phyloP scores from a whole-genome alignment of 2,797 vertebrate genomes.

The Gallinago nigripennis region DNA sequence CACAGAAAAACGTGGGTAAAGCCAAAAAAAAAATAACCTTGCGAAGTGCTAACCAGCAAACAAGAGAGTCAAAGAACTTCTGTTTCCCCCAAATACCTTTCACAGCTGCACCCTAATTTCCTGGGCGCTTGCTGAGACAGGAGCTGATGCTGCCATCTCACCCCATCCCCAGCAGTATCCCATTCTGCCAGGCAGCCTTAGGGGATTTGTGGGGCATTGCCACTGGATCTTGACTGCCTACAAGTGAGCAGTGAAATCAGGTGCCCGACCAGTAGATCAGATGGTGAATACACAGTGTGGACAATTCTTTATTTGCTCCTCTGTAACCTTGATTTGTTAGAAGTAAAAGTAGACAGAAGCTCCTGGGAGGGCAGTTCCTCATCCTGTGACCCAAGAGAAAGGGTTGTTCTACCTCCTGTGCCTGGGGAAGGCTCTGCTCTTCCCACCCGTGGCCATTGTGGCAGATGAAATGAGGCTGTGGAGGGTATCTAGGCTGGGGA shows the following conservation, averaged over 20 bases:
- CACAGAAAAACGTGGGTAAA: neutral
- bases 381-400: neutral
- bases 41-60: neutral
- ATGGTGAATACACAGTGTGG: fast-evolving
- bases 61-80: neutral
- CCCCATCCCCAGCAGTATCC: neutral
- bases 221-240: neutral
- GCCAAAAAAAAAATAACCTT: neutral
- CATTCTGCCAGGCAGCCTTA: neutral
- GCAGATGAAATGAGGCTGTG: neutral
- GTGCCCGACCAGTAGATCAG: neutral
- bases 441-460: neutral
- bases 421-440: neutral
- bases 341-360: neutral
- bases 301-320: neutral
- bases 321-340: neutral
- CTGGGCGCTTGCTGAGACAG: neutral
- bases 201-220: neutral
- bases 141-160: neutral
- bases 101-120: neutral
- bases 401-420: neutral
- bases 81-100: neutral
- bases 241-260: neutral
- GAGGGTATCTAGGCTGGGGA: neutral
- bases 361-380: neutral